Evolutionary conservation across 2,888 invertebrate species (phyloP).

Genomic region (Coleophora deauratella): DNA sequence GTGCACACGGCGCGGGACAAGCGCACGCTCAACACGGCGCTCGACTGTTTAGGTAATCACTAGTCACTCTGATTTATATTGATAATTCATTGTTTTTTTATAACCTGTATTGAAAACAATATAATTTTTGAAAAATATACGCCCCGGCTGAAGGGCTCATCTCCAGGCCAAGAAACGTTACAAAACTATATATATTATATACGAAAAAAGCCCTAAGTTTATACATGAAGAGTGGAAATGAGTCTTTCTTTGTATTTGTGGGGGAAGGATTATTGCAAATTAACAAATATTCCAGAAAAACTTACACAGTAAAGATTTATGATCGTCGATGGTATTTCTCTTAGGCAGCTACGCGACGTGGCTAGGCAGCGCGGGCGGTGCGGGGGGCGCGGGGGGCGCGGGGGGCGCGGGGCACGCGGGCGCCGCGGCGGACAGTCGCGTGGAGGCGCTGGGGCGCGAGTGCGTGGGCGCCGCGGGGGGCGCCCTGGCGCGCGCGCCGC

Average conservation of each 20-base stretch:
- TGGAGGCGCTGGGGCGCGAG: slow-evolving; percentile 35
- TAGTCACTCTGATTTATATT: neutral
- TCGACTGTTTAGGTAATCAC: slow-evolving; percentile 80
- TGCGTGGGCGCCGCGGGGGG: slow-evolving; percentile 59
- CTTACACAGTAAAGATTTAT: too few species aligned
- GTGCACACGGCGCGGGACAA: slow-evolving; percentile 52
- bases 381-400: slow-evolving; percentile 35
- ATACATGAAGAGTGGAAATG: too few species aligned
- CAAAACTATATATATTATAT: too few species aligned
- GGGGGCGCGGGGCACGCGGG: slow-evolving; percentile 49
- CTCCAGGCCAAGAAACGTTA: too few species aligned
- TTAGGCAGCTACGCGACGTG: neutral
- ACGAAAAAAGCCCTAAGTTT: too few species aligned
- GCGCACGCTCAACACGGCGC: slow-evolving; percentile 78
- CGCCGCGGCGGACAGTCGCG: slow-evolving; percentile 48
- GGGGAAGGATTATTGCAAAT: too few species aligned
- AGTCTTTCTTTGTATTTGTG: too few species aligned
- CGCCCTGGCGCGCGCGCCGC: slow-evolving; percentile 77
- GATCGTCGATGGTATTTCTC: neutral
- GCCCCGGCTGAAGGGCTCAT: too few species aligned
- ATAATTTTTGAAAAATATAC: too few species aligned
- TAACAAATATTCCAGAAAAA: too few species aligned
- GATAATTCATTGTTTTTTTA: too few species aligned
- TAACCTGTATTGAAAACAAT: too few species aligned
- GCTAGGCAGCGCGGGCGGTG: slow-evolving; percentile 15